A percentile compares a stretch with the other conserved stretches of the same genome.
Conservation (phyloP, 1,140 invertebrate species). For the Antheraea mylitta region DNA sequence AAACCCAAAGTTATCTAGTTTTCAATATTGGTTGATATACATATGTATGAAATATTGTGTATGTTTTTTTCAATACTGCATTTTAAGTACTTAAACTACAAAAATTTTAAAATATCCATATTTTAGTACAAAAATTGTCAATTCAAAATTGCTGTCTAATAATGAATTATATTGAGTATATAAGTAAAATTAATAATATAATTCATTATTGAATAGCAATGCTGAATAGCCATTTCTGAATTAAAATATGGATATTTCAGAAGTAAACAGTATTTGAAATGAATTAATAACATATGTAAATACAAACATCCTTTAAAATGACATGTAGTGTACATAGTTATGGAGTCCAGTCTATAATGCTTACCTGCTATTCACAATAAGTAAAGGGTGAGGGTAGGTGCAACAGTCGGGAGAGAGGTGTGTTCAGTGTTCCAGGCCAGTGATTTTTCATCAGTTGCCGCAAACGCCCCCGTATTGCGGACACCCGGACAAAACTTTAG, state of each 20-base stretch:
- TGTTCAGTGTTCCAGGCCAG: slow-evolving; percentile 72
- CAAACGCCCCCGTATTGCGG: slow-evolving; percentile 36
- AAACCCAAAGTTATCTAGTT: too few relatives aligned
- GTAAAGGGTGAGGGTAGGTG: slow-evolving; percentile 22
- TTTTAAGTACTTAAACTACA: too few relatives aligned
- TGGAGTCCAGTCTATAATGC: neutral
- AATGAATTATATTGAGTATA: too few relatives aligned
- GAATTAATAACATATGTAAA: neutral
- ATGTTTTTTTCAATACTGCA: too few relatives aligned
- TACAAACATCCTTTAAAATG: neutral
- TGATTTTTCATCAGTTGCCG: slow-evolving; percentile 62
- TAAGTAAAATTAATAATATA: too few relatives aligned
- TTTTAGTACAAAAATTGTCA: too few relatives aligned
- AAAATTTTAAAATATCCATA: too few relatives aligned
- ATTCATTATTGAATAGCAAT: too few relatives aligned
- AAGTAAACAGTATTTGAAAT: neutral
- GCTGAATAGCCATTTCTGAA: neutral
- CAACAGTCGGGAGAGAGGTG: slow-evolving; percentile 44
- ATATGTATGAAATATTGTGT: too few relatives aligned
- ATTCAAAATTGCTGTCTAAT: too few relatives aligned
- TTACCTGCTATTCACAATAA: slow-evolving; percentile 2
- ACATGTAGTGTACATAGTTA: neutral
- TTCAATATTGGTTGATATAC: too few relatives aligned
- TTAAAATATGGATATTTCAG: neutral
- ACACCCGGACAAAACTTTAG: slow-evolving; percentile 19